A percentile compares a stretch with the other conserved stretches of the same genome.
These are phyloP conservation scores for Clanis bilineata DNA, from an alignment of 2,888 invertebrate genomes.

Conservation along the genomic window DNA sequence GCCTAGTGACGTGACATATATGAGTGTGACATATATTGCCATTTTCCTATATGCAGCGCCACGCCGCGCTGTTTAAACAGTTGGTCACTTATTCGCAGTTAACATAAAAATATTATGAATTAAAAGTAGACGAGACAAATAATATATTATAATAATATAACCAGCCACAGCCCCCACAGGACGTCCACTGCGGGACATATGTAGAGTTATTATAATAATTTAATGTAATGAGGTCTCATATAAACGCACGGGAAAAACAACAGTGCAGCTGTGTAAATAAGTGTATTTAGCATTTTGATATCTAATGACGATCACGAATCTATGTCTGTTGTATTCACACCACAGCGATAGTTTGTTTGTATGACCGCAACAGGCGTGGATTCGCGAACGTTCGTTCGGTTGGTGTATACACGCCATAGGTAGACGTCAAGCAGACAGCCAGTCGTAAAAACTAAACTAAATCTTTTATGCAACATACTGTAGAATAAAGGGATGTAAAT, in stretches of 20 bases:
- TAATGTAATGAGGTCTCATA: no score
- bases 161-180: conserved; percentile 1
- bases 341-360: no score
- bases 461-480: no score
- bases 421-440: no score
- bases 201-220: no score
- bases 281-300: not conserved
- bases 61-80: conserved; percentile 9
- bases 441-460: no score
- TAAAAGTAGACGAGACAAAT: conserved; percentile 15
- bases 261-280: conserved; percentile 16
- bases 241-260: conserved; percentile 15
- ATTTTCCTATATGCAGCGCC: conserved; percentile 12
- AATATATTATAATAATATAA: conserved; percentile 17
- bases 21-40: not conserved
- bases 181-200: no score
- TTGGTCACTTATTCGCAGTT: conserved; percentile 17
- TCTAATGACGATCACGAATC: no score
- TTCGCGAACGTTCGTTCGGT: no score
- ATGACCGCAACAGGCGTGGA: no score
- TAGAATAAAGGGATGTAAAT: no score
- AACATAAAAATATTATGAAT: conserved; percentile 17
- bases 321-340: not conserved
- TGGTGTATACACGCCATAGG: no score
- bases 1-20: conserved; percentile 1